Base-by-base conservation (phyloP, 2,113 vertebrate species). In the Bos taurus region DNA sequence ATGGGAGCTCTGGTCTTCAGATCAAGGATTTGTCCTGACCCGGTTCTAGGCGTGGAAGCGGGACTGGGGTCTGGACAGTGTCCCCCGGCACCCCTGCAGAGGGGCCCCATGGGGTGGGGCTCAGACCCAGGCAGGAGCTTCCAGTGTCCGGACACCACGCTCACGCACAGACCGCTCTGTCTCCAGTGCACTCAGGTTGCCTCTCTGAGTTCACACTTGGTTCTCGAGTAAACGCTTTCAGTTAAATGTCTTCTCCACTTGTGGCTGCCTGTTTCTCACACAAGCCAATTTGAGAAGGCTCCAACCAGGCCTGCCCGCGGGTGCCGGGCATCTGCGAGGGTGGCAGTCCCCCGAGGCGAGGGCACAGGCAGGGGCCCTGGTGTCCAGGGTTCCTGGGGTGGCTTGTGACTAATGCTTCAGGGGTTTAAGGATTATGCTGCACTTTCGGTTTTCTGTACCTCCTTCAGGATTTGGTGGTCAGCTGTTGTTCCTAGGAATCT, bases 31-130 rank as follows among this genome's bases (percentile, higher is more conserved):
- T 16, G 33, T 74, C 48, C 36, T 14, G 10, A 9, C 46, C 16
- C 1, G 12, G 46, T 46, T 40, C 5, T 4, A 17, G 23, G 23
- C 4, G 3, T 5, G 40, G 52, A 15, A 1, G 40, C 0, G 0
- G 80, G n/a, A 14, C 60, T 3, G 9, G 40, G 54, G 30, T 12
- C 64, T 48, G 40, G 46, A 40, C 40, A 50, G 30, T 50, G 59
- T 64, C 19, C 85, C 28, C 28, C 0, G 0, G 28, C 17, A 40
- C n/a, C 67, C 26, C 43, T 2, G 3, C 57, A 5, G 54, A 14
- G 82, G 54, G 82, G 81, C 81, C 48, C 10, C 19, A 13, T 23
- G 46, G 19, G 6, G 21, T n/a, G 33, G 50, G 50, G 4, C 50
- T 84, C 14, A 40, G 82, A 17, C 82, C 82, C 25, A 26, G 28